phyloP scores from a whole-genome alignment of 1,140 invertebrate species.

The Ditylenchus dipsaci region DNA sequence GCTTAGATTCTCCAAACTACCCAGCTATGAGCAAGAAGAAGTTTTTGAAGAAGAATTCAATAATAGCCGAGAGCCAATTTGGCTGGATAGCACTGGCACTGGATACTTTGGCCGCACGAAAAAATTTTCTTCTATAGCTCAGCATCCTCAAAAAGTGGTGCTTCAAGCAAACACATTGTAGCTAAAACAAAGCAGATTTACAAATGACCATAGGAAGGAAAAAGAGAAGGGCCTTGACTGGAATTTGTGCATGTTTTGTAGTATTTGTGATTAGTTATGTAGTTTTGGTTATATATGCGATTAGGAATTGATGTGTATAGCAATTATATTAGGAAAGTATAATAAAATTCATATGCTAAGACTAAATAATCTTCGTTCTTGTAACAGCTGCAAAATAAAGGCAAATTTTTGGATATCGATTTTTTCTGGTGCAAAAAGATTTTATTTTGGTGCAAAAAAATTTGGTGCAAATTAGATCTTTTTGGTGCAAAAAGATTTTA shows the following conservation, averaged over 20 bases:
- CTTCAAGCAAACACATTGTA: not conserved
- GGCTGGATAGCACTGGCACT: not conserved
- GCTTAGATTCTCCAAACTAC: not conserved
- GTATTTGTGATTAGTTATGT: not conserved
- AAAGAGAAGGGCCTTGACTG: not conserved
- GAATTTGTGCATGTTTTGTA: not conserved
- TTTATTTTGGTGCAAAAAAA: too few relatives aligned
- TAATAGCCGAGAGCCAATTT: too few relatives aligned
- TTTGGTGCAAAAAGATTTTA: too few relatives aligned
- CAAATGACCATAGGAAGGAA: not conserved
- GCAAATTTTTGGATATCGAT: too few relatives aligned
- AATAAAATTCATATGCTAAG: too few relatives aligned
- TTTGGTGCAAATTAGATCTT: too few relatives aligned
- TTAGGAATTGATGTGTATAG: not conserved
- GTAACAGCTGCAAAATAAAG: too few relatives aligned
- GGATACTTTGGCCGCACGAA: not conserved
- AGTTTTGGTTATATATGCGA: not conserved
- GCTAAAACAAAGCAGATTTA: not conserved
- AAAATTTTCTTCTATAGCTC: not conserved
- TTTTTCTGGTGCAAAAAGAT: too few relatives aligned
- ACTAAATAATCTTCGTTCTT: too few relatives aligned
- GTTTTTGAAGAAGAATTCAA: not conserved
- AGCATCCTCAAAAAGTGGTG: not conserved
- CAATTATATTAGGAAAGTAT: too few relatives aligned
- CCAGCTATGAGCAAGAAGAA: not conserved